Evolutionary conservation across 2,113 vertebrate species (phyloP), one percentile per base, ranked within the genome.

Genomic region (Eurypyga helias): DNA sequence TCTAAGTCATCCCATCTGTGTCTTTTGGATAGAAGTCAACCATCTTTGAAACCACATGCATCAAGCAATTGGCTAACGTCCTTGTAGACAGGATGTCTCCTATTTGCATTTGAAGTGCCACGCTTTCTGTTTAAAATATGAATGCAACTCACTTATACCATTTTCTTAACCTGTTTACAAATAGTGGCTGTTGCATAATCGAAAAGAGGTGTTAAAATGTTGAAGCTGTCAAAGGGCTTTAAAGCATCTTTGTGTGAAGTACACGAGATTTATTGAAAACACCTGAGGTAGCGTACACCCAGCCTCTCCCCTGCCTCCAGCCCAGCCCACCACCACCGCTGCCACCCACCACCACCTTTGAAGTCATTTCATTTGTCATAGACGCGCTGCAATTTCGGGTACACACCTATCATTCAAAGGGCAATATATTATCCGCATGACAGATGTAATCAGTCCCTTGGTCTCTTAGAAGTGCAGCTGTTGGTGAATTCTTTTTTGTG

Each of bases 1-100:
- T 96, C 97, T 98, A 98, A 98, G 97, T 98, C 96, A 97, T 97
- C 97, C 98, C 98, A 98, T 98, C 98, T 98, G 98, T 98, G 98
- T 97, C 97, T 98, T 89, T 98, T 98, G 98, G 98, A 98, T 64
- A 26, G 94, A 78, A 95, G 95, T 98, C 98, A 98, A 93, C 94
- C 96, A 86, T 97, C 97, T 97, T 96, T 78, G 76, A 96, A 98
- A 98, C 97, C 98, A 97, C 97, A 98, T 95, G 96, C 95, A 98
- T 97, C 97, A 96, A 97, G 97, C 97, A 98, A 97, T 98, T 98
- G 98, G 97, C 98, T 97, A 97, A 95, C 2, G 89, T 97, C 90
- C 96, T 96, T 73, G 93, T 93, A 98, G 98, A 98, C 98, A 98
- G 98, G 98, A 98, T 97, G 98, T 98, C 98, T 98, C 97, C 95